phyloP scores from a whole-genome alignment of 2,113 vertebrate species.

The Globicephala melas region DNA sequence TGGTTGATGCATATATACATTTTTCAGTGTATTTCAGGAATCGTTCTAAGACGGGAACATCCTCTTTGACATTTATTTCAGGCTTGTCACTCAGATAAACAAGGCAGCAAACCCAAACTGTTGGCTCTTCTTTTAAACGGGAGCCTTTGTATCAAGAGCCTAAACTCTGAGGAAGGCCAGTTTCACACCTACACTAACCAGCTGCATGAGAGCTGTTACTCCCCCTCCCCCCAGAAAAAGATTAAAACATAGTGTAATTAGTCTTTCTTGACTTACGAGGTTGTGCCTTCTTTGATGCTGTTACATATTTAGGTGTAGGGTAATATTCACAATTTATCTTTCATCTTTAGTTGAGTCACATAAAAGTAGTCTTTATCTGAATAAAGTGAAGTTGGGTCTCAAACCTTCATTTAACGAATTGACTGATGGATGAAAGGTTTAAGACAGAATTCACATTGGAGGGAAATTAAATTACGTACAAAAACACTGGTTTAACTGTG shows the following conservation, averaged over 20 bases:
- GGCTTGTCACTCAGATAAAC: background rate
- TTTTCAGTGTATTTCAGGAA: background rate
- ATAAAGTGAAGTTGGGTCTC: background rate
- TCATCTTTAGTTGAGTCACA: background rate
- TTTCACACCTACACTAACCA: background rate
- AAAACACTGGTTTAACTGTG: background rate
- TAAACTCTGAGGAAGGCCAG: background rate
- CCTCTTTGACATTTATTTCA: background rate
- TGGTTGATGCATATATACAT: background rate
- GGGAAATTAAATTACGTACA: background rate
- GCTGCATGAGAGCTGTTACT: background rate
- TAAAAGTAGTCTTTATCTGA: background rate
- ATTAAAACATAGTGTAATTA: constrained; percentile 62
- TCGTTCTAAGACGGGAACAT: background rate
- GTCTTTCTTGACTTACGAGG: constrained; percentile 68
- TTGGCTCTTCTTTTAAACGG: background rate
- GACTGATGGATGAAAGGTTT: constrained; percentile 33
- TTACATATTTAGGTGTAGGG: constrained; percentile 3
- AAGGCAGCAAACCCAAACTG: constrained; percentile 13
- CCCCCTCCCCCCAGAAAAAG: rapidly evolving
- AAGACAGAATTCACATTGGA: constrained; percentile 24
- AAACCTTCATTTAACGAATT: background rate
- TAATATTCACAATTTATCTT: constrained; percentile 63
- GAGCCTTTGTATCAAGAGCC: background rate
- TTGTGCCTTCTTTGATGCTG: constrained; percentile 14